These are phyloP conservation scores for Cheilosia soror DNA, from an alignment of 2,888 invertebrate species.

Conservation along the genomic window DNA sequence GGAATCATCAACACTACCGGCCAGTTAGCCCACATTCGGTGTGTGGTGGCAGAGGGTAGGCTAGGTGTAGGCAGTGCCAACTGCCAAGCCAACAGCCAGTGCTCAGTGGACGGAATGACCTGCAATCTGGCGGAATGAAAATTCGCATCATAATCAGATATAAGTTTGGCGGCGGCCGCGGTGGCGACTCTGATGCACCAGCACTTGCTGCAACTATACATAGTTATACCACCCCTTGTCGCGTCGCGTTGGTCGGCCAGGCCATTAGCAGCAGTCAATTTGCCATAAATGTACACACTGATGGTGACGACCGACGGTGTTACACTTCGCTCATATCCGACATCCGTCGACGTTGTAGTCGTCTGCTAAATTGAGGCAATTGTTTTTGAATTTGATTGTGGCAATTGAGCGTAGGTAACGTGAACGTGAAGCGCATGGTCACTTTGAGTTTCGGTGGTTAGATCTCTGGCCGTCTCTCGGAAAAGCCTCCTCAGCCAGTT, in stretches of 20 bases:
- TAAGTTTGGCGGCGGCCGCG: slow-evolving; percentile 76
- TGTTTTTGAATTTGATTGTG: slow-evolving; percentile 83
- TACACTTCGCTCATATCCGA: slow-evolving; percentile 74
- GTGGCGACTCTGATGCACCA: slow-evolving; percentile 54
- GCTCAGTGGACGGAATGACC: slow-evolving; percentile 46
- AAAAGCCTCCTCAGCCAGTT: slow-evolving; percentile 28
- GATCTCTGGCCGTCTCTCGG: slow-evolving; percentile 10
- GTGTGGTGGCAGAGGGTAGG: slow-evolving; percentile 5
- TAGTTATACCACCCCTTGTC: neutral
- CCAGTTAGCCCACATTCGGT: slow-evolving; percentile 25
- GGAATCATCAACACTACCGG: slow-evolving; percentile 24
- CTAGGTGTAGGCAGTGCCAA: neutral
- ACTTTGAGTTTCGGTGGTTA: slow-evolving; percentile 69
- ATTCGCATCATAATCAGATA: slow-evolving; percentile 77
- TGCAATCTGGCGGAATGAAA: slow-evolving; percentile 74
- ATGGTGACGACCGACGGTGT: slow-evolving; percentile 60
- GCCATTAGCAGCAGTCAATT: slow-evolving; percentile 70
- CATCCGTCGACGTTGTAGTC: slow-evolving; percentile 68
- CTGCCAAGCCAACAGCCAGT: neutral
- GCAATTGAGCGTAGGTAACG: slow-evolving; percentile 82
- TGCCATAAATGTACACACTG: slow-evolving; percentile 60
- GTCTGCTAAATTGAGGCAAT: slow-evolving; percentile 81
- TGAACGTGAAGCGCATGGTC: slow-evolving; percentile 77
- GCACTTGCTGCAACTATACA: slow-evolving; percentile 35
- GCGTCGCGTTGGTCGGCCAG: slow-evolving; percentile 31